Percentiles rank a stretch among this genome's conserved stretches.
Evolutionary conservation across 2,113 vertebrate genomes (phyloP).

Genomic region (Eulemur rufifrons): DNA sequence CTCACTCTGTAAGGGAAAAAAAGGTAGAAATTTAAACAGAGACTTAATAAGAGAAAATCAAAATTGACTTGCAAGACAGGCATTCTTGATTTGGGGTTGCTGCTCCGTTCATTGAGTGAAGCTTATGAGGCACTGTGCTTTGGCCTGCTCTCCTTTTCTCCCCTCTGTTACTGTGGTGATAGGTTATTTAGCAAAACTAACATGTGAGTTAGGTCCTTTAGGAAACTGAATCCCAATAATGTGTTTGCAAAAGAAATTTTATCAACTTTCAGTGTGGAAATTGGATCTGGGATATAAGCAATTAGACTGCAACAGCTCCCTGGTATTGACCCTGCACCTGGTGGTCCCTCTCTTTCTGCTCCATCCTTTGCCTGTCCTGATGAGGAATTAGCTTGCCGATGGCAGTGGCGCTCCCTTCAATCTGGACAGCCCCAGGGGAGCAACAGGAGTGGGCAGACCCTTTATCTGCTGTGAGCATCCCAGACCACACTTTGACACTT

Average conservation of each 20-base stretch:
- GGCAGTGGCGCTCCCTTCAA: neutral
- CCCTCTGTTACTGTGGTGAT: too few relatives aligned
- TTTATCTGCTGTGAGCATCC: too few relatives aligned
- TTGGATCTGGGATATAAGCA: neutral
- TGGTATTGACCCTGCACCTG: fast-evolving
- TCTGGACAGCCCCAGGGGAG: neutral
- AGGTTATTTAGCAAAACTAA: neutral
- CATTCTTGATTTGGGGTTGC: neutral
- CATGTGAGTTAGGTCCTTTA: neutral
- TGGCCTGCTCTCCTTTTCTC: neutral
- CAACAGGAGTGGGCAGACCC: neutral
- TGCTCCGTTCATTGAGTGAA: neutral
- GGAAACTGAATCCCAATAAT: neutral
- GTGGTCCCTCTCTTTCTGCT: neutral
- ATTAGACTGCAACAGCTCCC: neutral
- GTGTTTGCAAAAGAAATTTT: neutral
- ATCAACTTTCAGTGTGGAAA: neutral
- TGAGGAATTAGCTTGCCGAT: neutral
- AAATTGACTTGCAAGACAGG: neutral
- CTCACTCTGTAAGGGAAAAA: neutral
- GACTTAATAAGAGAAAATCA: neutral
- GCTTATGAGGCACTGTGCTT: neutral
- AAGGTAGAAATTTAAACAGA: neutral
- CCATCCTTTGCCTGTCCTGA: neutral
- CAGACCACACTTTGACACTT: neutral